Conservation (phyloP, 1,140 invertebrate genomes). For the Branchinecta lindahli region DNA sequence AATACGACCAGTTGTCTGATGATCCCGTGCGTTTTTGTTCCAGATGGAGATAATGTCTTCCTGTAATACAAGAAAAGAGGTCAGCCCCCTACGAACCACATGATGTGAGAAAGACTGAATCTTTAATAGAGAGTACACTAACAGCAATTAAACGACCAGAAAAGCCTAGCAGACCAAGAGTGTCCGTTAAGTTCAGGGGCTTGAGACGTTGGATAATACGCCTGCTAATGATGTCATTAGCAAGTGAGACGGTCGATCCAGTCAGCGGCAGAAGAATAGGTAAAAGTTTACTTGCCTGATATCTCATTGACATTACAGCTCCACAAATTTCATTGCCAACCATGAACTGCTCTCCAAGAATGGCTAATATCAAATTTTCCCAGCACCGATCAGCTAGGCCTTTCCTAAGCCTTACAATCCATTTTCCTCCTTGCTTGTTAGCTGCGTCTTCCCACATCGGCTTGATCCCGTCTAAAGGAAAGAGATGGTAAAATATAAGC, state of each 20-base stretch:
- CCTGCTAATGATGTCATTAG: no score
- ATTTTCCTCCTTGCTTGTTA: slow-evolving; percentile 90
- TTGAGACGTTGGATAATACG: no score
- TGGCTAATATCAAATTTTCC: slow-evolving; percentile 96
- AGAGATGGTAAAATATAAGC: neutral
- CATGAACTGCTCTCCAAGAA: slow-evolving; percentile 97
- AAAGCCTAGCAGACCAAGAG: no score
- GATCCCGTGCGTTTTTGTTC: slow-evolving; percentile 86
- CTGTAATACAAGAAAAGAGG: slow-evolving; percentile 35
- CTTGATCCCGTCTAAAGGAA: slow-evolving; percentile 64
- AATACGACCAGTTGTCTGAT: slow-evolving; percentile 68
- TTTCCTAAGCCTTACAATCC: slow-evolving; percentile 85
- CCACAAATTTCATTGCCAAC: slow-evolving; percentile 98
- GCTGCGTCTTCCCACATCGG: slow-evolving; percentile 97
- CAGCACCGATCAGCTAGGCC: slow-evolving; percentile 87
- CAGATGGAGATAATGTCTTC: slow-evolving; percentile 96
- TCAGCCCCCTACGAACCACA: no score
- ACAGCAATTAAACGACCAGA: slow-evolving; percentile 6
- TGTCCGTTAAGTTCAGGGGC: no score
- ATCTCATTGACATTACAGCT: slow-evolving; percentile 84
- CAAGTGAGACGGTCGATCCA: no score
- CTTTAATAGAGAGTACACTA: slow-evolving; percentile 6
- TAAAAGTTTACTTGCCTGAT: slow-evolving; percentile 44
- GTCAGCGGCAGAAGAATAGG: no score
- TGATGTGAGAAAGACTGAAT: no score